These are phyloP conservation scores for Onychostoma macrolepis DNA, from an alignment of 2,113 vertebrate species.

Conservation along the genomic window DNA sequence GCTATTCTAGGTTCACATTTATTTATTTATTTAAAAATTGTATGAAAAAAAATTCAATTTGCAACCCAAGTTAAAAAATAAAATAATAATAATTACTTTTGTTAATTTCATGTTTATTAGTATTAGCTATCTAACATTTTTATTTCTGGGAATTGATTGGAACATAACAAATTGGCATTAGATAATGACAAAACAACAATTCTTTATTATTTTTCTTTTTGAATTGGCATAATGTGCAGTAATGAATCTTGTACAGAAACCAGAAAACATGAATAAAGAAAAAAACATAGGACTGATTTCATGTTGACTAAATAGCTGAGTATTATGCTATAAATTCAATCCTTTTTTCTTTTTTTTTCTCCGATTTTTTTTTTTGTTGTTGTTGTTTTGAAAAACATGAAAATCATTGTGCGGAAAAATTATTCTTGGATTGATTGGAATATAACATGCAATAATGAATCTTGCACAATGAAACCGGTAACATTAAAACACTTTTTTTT, in stretches of 20 bases:
- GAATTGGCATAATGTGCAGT: neutral
- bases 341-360: neutral
- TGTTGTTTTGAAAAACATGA: neutral
- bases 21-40: too few species aligned
- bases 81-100: neutral
- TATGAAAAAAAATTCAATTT: too few species aligned
- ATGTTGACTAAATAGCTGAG: neutral
- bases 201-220: too few species aligned
- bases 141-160: neutral
- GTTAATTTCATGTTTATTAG: neutral
- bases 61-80: too few species aligned
- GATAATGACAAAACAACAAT: too few species aligned
- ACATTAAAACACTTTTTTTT: neutral
- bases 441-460: neutral
- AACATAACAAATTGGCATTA: neutral
- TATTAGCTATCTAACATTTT: neutral
- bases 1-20: too few species aligned
- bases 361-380: too few species aligned
- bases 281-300: neutral
- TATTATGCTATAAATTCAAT: too few species aligned
- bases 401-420: neutral
- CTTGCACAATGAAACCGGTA: neutral
- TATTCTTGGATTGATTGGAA: neutral
- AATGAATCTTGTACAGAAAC: neutral
- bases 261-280: neutral